Conservation (phyloP, 1,140 invertebrate species). For the Ostrea denselamellosa region DNA sequence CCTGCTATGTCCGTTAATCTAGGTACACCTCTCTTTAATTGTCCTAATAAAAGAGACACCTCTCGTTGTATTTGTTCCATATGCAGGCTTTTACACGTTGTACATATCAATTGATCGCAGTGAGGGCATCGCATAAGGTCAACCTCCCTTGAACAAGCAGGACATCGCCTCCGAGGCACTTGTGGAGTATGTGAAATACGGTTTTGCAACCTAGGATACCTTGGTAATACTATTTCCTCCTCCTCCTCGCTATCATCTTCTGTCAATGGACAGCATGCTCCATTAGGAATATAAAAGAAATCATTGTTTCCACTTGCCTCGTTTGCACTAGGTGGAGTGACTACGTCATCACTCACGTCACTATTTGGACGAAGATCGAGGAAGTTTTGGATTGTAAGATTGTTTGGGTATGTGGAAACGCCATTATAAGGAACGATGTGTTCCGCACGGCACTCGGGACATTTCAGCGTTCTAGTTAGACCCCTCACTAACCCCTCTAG, state of each 20-base stretch:
- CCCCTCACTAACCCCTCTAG: conserved; percentile 70
- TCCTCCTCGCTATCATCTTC: neutral
- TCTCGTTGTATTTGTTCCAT: conserved; percentile 96
- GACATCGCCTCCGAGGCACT: conserved; percentile 61
- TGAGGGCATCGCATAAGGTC: conserved; percentile 93
- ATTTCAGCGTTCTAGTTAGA: conserved; percentile 85
- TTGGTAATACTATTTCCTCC: conserved; percentile 36
- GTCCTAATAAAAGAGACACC: conserved; percentile 95
- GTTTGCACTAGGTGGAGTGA: neutral
- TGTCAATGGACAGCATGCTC: neutral
- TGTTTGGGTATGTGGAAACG: conserved; percentile 68
- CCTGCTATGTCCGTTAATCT: conserved; percentile 83
- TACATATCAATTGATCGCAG: conserved; percentile 95
- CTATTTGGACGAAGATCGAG: conserved; percentile 84
- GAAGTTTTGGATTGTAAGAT: conserved; percentile 72
- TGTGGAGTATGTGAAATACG: conserved; percentile 42
- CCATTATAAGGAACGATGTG: conserved; percentile 89
- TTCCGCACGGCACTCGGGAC: conserved; percentile 98
- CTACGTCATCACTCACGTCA: conserved; percentile 88
- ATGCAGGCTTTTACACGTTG: conserved; percentile 93
- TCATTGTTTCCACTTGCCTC: neutral
- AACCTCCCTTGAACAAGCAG: conserved; percentile 93
- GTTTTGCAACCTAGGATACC: conserved; percentile 17
- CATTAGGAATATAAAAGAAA: conserved; percentile 83
- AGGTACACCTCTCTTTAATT: conserved; percentile 84